phyloP scores from a whole-genome alignment of 2,113 vertebrate genomes.

The Cryptoleucopteryx plumbea region DNA sequence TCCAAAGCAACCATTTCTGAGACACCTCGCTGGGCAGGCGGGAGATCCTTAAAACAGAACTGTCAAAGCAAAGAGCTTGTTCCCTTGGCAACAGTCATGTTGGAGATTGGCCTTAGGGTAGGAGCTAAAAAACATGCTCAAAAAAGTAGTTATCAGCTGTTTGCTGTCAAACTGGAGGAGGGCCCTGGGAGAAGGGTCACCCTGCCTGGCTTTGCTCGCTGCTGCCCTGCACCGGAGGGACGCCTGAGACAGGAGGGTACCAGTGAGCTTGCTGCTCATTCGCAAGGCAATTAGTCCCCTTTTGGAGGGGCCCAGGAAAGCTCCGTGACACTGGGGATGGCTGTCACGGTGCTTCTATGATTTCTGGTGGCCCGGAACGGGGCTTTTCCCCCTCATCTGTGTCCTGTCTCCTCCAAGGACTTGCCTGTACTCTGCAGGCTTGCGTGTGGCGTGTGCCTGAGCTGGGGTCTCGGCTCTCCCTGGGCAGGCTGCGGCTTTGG shows the following conservation, averaged over 20 bases:
- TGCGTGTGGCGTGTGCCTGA: rapidly evolving
- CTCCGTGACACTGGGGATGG: neutral
- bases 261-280: neutral
- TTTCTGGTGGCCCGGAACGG: neutral
- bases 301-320: neutral
- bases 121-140: constrained; percentile 13
- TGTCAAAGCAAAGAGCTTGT: constrained; percentile 42
- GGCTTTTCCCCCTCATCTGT: neutral
- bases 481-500: rapidly evolving
- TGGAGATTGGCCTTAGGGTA: constrained; percentile 40
- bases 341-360: rapidly evolving
- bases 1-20: neutral
- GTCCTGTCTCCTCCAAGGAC: neutral
- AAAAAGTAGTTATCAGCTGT: neutral
- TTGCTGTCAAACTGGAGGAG: neutral
- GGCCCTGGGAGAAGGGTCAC: neutral
- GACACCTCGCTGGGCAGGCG: constrained; percentile 9
- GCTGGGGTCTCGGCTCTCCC: rapidly evolving
- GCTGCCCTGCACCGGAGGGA: rapidly evolving
- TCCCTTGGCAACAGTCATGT: constrained; percentile 52
- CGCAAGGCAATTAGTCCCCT: rapidly evolving
- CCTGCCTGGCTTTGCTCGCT: neutral
- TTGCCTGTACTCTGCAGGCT: neutral
- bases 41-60: constrained; percentile 41
- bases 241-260: rapidly evolving